phyloP scores from a whole-genome alignment of 2,113 vertebrate species.

The Amphilophus citrinellus region DNA sequence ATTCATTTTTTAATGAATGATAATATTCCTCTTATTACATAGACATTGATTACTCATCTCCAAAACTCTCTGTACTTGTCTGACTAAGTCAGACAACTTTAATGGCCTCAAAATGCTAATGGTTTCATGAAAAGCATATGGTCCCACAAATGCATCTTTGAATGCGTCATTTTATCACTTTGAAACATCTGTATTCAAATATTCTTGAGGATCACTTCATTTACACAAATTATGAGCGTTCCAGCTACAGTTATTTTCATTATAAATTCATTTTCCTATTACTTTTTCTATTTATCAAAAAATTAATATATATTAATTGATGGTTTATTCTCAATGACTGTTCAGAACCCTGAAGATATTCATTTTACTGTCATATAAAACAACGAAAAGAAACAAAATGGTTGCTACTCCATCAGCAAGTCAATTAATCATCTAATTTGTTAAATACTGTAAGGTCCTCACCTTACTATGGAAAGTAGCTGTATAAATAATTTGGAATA shows the following conservation, averaged over 20 bases:
- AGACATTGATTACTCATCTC: neutral
- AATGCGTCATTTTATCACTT: neutral
- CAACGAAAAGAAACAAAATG: neutral
- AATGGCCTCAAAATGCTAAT: neutral
- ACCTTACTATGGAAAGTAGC: neutral
- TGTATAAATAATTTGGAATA: no score
- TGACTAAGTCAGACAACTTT: neutral
- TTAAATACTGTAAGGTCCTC: neutral
- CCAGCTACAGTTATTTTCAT: neutral
- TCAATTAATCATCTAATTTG: neutral
- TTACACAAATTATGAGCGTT: neutral
- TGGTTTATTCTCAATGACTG: neutral
- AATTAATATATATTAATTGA: neutral
- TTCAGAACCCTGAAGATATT: neutral
- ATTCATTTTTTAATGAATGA: neutral
- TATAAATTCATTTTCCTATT: neutral
- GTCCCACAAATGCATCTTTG: neutral
- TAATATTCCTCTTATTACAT: neutral
- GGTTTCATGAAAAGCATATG: neutral
- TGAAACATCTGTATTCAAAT: neutral
- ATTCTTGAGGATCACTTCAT: neutral
- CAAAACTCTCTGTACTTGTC: neutral
- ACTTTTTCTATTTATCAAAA: neutral
- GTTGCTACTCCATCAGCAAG: neutral
- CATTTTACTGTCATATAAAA: neutral